phyloP scores from a whole-genome alignment of 2,888 invertebrate species.

The Sylvicola cinctus region DNA sequence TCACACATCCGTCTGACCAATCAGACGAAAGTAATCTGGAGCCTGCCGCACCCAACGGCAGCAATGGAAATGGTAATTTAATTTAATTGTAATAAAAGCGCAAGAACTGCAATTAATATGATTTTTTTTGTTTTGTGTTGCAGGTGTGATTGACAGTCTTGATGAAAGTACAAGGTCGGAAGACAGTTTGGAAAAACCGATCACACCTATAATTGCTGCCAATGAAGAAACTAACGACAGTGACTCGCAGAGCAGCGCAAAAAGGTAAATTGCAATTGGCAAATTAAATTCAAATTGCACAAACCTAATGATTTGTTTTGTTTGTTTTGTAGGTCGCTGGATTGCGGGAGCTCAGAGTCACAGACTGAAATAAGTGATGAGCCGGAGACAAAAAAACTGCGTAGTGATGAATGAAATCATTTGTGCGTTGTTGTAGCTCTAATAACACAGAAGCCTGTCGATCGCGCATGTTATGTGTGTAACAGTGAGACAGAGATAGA shows the following conservation, averaged over 20 bases:
- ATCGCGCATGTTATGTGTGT: no score
- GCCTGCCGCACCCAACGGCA: conserved; percentile 27
- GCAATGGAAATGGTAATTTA: conserved; percentile 15
- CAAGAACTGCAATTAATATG: not conserved
- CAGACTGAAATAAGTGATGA: conserved; percentile 15
- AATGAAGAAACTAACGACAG: conserved; percentile 14
- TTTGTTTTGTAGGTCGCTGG: conserved; percentile 10
- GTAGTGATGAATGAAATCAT: conserved; percentile 17
- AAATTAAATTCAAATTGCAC: not conserved
- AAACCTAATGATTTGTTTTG: not conserved
- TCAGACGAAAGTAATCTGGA: conserved; percentile 68
- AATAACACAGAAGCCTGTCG: no score
- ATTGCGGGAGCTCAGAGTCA: conserved; percentile 13
- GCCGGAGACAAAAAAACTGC: conserved; percentile 21
- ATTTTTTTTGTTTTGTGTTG: not conserved
- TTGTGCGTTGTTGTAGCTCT: conserved; percentile 7
- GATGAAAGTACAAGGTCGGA: conserved; percentile 55
- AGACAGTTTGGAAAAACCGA: conserved; percentile 47
- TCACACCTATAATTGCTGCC: conserved; percentile 26
- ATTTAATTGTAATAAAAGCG: conserved; percentile 9
- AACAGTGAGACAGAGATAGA: no score
- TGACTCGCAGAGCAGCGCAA: conserved; percentile 13
- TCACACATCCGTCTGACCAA: conserved; percentile 13
- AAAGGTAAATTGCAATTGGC: conserved; percentile 9
- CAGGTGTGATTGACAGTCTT: conserved; percentile 24